Conservation (phyloP, 2,113 vertebrate species). For the Rhizomys pruinosus region DNA sequence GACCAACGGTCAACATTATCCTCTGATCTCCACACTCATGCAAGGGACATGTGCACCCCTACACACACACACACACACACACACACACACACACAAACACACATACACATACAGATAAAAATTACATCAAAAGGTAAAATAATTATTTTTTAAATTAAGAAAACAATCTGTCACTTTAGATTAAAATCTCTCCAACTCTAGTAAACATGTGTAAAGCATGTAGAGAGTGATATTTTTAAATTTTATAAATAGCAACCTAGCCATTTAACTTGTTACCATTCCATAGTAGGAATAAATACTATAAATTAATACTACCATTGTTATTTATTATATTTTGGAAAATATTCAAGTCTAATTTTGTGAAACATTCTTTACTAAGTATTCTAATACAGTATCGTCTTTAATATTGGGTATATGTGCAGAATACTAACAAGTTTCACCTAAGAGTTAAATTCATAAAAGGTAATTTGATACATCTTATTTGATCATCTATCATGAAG, state of each 20-base stretch:
- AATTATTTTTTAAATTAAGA: conserved; percentile 11
- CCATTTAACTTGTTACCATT: conserved; percentile 29
- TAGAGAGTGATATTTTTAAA: not conserved
- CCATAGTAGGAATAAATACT: conserved; percentile 14
- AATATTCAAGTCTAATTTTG: not conserved
- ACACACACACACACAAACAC: not conserved
- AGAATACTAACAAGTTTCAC: conserved; percentile 10
- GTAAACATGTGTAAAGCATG: not conserved
- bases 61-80: too few species aligned
- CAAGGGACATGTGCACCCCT: not conserved
- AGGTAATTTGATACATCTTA: not conserved
- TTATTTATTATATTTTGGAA: conserved; percentile 33
- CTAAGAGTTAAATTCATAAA: not conserved
- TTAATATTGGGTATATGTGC: not conserved
- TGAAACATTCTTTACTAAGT: conserved; percentile 27
- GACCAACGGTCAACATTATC: not conserved
- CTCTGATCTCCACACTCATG: not conserved
- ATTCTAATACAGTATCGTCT: not conserved
- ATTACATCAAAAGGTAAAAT: not conserved
- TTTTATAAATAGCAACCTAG: conserved; percentile 19
- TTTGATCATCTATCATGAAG: not conserved
- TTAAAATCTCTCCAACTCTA: conserved; percentile 30
- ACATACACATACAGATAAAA: not conserved
- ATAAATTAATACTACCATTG: not conserved
- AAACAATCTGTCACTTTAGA: not conserved